These are phyloP conservation scores for Thomomys bottae DNA, from an alignment of 2,113 vertebrate genomes.

Conservation along the genomic window DNA sequence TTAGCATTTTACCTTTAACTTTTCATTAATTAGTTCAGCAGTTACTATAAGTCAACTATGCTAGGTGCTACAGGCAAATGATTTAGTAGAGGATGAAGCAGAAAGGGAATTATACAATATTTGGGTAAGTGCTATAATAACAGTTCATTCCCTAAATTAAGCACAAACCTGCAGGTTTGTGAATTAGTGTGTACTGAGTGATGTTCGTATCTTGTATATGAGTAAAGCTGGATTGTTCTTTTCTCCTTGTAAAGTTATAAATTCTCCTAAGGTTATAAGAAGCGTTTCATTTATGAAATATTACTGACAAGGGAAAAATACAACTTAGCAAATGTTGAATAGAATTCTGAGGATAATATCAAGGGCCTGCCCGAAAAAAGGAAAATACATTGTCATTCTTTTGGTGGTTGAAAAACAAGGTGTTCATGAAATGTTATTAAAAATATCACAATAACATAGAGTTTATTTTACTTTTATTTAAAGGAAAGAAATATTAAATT, in stretches of 20 bases:
- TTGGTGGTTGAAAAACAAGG: constrained; percentile 22
- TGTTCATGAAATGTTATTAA: background rate
- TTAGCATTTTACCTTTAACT: background rate
- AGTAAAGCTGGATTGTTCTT: background rate
- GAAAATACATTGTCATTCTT: background rate
- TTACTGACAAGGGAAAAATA: constrained; percentile 60
- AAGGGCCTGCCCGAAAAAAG: background rate
- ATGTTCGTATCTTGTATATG: background rate
- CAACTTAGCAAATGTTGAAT: constrained; percentile 64
- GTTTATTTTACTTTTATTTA: background rate
- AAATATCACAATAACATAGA: background rate
- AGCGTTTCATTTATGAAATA: constrained; percentile 74
- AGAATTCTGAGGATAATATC: background rate
- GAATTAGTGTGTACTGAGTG: constrained; percentile 32
- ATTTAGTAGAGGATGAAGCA: background rate
- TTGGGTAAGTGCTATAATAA: background rate
- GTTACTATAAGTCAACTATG: background rate
- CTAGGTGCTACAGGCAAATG: background rate
- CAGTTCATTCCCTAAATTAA: background rate
- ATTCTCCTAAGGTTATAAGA: constrained; percentile 63
- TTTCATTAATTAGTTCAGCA: constrained; percentile 27
- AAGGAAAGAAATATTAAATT: no score
- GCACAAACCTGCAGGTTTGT: constrained; percentile 4
- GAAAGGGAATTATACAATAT: background rate
- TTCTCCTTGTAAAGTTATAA: constrained; percentile 51